A percentile compares a stretch with the other conserved stretches of the same genome.
Conservation (phyloP, 2,113 vertebrate genomes). For the Prionailurus bengalensis region DNA sequence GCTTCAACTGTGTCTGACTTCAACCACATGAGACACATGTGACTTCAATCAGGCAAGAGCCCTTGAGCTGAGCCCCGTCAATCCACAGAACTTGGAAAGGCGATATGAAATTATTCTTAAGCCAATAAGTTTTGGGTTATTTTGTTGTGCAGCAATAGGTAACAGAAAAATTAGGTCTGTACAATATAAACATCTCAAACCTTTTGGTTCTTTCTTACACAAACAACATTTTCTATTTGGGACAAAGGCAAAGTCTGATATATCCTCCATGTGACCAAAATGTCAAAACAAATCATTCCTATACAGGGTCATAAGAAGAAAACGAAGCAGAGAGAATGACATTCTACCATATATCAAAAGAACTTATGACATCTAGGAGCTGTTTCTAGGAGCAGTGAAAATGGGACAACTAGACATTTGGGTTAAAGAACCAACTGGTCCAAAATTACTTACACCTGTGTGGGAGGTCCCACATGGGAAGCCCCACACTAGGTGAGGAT, state of each 20-base stretch:
- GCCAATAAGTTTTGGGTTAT: not conserved
- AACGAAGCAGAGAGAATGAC: not conserved
- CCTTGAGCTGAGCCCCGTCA: not conserved
- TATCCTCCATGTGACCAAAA: not conserved
- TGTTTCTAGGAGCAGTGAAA: constrained; percentile 37
- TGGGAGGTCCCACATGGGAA: not conserved
- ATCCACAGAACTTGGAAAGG: not conserved
- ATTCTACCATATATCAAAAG: not conserved
- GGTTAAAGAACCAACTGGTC: not conserved
- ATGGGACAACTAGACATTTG: not conserved
- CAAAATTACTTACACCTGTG: not conserved
- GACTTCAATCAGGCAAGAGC: not conserved
- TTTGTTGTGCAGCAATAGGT: not conserved
- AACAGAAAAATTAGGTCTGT: constrained; percentile 2
- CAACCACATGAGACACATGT: not conserved
- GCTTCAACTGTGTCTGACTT: not conserved
- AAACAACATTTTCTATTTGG: not conserved
- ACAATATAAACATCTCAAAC: not conserved
- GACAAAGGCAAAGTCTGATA: not conserved
- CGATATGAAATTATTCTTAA: not conserved
- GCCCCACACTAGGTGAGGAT: not conserved
- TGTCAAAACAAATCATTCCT: not conserved
- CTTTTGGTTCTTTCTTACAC: not conserved
- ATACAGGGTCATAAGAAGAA: not conserved
- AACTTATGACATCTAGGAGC: not conserved